phyloP scores from a whole-genome alignment of 2,888 invertebrate species.

The Drosophila hamatofila region DNA sequence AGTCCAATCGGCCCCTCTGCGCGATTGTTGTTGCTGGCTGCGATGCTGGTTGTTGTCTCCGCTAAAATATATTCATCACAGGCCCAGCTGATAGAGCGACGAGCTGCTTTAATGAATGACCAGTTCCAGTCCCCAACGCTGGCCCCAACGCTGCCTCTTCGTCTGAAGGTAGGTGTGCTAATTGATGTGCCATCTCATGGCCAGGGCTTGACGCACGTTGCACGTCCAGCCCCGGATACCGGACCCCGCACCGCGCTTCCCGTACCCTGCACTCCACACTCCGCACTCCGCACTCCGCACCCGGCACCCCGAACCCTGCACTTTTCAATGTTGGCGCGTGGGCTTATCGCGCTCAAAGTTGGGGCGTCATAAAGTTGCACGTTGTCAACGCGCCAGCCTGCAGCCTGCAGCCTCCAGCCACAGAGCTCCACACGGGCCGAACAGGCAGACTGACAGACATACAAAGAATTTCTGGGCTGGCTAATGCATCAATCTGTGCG shows the following conservation, averaged over 20 bases:
- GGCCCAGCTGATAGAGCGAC: slow-evolving; percentile 57
- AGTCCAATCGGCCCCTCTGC: not conserved
- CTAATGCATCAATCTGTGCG: slow-evolving; percentile 79
- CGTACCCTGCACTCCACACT: not conserved
- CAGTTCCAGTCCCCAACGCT: slow-evolving; percentile 55
- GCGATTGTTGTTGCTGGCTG: slow-evolving; percentile 4
- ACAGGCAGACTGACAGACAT: slow-evolving; percentile 14
- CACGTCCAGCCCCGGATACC: slow-evolving; percentile 27
- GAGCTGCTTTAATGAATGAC: slow-evolving; percentile 71
- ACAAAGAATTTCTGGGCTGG: slow-evolving; percentile 41
- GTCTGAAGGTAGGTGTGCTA: slow-evolving; percentile 70
- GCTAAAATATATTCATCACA: slow-evolving; percentile 76
- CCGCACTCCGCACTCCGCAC: not conserved
- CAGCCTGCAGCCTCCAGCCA: slow-evolving; percentile 21
- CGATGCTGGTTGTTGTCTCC: slow-evolving; percentile 60
- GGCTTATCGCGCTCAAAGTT: slow-evolving; percentile 75
- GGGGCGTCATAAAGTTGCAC: slow-evolving; percentile 78
- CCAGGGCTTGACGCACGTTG: slow-evolving; percentile 56
- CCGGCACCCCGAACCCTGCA: not conserved
- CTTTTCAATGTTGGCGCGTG: slow-evolving; percentile 59
- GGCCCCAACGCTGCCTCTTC: no score
- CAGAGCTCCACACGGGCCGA: slow-evolving; percentile 13
- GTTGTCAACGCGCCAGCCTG: slow-evolving; percentile 58
- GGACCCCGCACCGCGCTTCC: not conserved
- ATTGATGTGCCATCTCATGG: slow-evolving; percentile 74